These are phyloP conservation scores for Psittacus erithacus DNA, from an alignment of 2,113 vertebrate species.

Conservation along the genomic window DNA sequence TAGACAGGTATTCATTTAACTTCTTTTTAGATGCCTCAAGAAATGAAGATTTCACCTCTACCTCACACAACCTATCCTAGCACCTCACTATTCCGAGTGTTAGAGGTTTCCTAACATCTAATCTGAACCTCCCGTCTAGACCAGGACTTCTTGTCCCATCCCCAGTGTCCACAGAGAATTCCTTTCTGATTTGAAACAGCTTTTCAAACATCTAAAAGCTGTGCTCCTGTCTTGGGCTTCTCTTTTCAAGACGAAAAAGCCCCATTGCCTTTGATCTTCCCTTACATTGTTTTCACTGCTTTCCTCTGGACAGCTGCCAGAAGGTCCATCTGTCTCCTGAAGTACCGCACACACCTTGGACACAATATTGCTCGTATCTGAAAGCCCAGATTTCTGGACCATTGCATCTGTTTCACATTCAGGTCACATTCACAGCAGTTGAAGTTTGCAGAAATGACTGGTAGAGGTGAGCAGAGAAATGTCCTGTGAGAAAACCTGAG, in stretches of 20 bases:
- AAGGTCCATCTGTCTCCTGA: background rate
- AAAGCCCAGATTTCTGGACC: conserved; percentile 1
- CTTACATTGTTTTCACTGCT: conserved; percentile 3
- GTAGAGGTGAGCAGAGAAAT: background rate
- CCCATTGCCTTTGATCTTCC: conserved; percentile 30
- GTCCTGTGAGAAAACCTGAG: background rate
- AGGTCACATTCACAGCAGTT: background rate
- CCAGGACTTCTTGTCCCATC: background rate
- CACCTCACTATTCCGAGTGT: background rate
- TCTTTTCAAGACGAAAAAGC: background rate
- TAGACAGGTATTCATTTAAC: background rate
- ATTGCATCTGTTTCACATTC: conserved; percentile 3
- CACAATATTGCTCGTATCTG: background rate
- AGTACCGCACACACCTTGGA: background rate
- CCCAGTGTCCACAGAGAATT: background rate
- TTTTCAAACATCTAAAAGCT: conserved; percentile 38
- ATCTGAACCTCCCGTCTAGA: background rate
- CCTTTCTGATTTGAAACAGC: conserved; percentile 28
- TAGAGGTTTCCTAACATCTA: background rate
- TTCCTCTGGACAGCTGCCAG: conserved; percentile 19
- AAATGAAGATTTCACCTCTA: background rate
- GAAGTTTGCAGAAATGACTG: background rate
- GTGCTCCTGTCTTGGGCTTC: background rate
- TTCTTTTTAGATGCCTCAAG: background rate
- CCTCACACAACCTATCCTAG: background rate